Evolutionary conservation across 2,113 vertebrate genomes (phyloP).

Genomic region (Dromas ardeola): DNA sequence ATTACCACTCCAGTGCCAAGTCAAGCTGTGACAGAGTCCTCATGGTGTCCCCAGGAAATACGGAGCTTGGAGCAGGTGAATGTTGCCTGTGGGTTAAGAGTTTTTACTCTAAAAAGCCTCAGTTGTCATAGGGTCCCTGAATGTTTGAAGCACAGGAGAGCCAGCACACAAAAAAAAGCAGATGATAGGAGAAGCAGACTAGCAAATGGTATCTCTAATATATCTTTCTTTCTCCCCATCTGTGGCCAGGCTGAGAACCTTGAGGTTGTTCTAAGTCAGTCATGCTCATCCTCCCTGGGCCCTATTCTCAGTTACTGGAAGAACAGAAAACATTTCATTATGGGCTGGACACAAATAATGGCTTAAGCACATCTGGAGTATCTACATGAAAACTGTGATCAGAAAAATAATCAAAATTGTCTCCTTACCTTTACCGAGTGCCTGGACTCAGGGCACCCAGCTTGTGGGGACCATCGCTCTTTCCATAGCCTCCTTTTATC

Average conservation of each 20-base stretch:
- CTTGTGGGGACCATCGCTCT: background rate
- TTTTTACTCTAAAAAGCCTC: background rate
- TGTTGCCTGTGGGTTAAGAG: background rate
- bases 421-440: background rate
- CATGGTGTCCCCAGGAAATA: background rate
- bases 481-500: background rate
- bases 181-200: background rate
- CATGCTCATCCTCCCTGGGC: fast-evolving
- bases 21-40: background rate
- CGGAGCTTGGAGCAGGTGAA: background rate
- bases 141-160: background rate
- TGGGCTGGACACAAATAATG: background rate
- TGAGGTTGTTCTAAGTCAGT: background rate
- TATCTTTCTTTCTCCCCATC: background rate
- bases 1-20: background rate
- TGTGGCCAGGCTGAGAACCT: background rate
- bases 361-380: background rate
- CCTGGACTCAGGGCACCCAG: background rate
- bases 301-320: background rate
- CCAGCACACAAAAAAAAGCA: background rate
- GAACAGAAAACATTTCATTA: background rate
- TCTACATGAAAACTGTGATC: background rate
- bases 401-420: background rate
- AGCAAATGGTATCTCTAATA: background rate
- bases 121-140: background rate